A percentile compares a stretch with the other conserved stretches of the same genome.
phyloP scores from a whole-genome alignment of 2,888 invertebrate genomes.

The Agrotis exclamationis region DNA sequence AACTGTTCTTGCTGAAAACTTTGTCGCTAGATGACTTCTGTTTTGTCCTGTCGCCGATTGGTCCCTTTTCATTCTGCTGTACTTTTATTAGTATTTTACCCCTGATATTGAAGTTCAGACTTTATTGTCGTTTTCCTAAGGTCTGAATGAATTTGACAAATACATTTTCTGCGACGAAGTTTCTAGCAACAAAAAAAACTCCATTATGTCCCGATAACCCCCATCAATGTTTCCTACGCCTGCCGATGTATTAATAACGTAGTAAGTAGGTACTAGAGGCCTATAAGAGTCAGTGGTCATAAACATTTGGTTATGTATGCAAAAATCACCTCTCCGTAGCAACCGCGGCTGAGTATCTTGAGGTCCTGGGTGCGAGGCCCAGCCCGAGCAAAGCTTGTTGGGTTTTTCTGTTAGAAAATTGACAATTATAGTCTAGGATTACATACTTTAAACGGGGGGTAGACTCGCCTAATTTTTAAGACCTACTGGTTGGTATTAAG shows the following conservation, averaged over 20 bases:
- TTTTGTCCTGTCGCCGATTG: too few relatives aligned
- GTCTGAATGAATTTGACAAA: too few relatives aligned
- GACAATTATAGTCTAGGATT: constrained; percentile 45
- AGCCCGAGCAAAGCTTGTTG: constrained; percentile 56
- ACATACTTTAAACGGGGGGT: neutral
- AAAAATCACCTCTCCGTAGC: constrained; percentile 60
- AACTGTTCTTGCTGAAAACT: too few relatives aligned
- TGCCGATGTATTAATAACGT: neutral
- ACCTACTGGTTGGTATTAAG: constrained; percentile 1
- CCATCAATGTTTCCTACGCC: neutral
- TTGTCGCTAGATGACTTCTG: too few relatives aligned
- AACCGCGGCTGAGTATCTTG: constrained; percentile 55
- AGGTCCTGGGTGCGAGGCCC: constrained; percentile 55
- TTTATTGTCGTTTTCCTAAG: too few relatives aligned
- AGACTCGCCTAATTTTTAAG: constrained; percentile 2
- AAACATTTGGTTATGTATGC: constrained; percentile 30
- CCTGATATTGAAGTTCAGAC: too few relatives aligned
- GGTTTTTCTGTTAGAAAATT: constrained; percentile 63
- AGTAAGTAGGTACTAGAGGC: neutral
- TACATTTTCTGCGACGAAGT: too few relatives aligned
- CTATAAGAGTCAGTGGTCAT: neutral
- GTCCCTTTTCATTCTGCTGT: neutral
- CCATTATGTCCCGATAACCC: too few relatives aligned
- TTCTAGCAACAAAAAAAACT: too few relatives aligned
- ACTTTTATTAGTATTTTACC: too few relatives aligned